Base-by-base conservation (phyloP, 2,797 vertebrate species). In the Hoplostethus mediterraneus region DNA sequence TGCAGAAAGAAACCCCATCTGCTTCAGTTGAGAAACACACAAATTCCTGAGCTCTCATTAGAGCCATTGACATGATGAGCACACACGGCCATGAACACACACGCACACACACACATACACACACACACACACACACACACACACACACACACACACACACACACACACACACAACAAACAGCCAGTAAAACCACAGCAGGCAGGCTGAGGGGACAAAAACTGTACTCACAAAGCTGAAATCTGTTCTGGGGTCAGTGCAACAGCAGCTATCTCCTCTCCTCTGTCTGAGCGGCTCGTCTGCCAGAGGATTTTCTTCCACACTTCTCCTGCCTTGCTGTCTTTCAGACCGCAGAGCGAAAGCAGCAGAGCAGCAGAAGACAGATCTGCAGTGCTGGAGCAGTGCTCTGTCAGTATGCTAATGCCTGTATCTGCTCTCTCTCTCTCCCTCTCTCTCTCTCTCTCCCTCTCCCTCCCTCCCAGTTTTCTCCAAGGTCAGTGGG, bases 401-500 rank as follows among this genome's bases (percentile, higher is more conserved):
- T 21, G 21, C 21, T 84, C 87, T 75, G 85, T 82, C 85, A 87
- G 86, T 80, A 44, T 81, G 87, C 77, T 81, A 77, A 73, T 67
- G 79, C 66, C 60, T 77, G 75, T 66, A 42, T 73, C 71, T 86
- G 71, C 51, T 67, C 73, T 73, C 55, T 12, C 56, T 42, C 17
- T 28, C 58, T 30, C 40, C 1, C 58, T 25, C 33, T 14, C 56
- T 42, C n/a, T 7, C 38, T 59, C 65, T 71, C 59, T 68, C 67
- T 54, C 67, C 11, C 60, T 21, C 69, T 73, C 56, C 59, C 52
- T 70, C 75, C 63, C 85, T 76, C 57, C 5, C 31, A 40, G 73
- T 75, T 74, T 81, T 49, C 71, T 89, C 80, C 84, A 93, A 93
- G 92, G 91, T 94, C 92, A 93, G 87, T 83, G 82, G 79, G 79